These are phyloP conservation scores for Crenichthys baileyi DNA, from an alignment of 2,797 vertebrate genomes.

Conservation along the genomic window DNA sequence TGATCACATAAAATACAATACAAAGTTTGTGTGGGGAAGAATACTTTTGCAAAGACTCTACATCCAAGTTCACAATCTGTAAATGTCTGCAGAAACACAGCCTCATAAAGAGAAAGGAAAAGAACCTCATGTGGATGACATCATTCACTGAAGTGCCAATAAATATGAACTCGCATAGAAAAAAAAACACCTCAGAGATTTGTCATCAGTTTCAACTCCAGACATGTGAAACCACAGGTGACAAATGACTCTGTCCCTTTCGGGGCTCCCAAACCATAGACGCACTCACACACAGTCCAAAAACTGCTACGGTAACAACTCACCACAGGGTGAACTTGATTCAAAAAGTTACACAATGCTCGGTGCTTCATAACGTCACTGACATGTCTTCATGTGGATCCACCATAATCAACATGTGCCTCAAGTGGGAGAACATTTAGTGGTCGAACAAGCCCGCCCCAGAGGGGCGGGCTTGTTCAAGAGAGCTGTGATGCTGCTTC, in stretches of 20 bases:
- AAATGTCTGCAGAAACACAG: constrained; percentile 45
- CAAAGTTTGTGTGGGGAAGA: background rate
- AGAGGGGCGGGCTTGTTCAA: constrained; percentile 30
- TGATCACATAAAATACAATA: background rate
- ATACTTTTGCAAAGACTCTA: background rate
- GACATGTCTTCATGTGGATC: constrained; percentile 69
- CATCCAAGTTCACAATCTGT: constrained; percentile 35
- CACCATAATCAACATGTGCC: constrained; percentile 70
- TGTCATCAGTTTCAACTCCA: constrained; percentile 71
- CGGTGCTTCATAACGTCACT: constrained; percentile 70
- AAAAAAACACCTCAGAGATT: constrained; percentile 50
- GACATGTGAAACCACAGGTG: constrained; percentile 70
- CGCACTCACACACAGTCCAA: constrained; percentile 20
- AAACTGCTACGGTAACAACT: constrained; percentile 59
- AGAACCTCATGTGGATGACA: constrained; percentile 60
- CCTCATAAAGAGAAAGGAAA: constrained; percentile 56
- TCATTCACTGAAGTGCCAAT: constrained; percentile 56
- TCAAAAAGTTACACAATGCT: constrained; percentile 53
- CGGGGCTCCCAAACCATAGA: constrained; percentile 21
- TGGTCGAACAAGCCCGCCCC: too few relatives aligned
- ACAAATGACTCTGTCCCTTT: constrained; percentile 71
- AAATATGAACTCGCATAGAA: constrained; percentile 39
- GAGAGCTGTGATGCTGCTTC: constrained; percentile 46
- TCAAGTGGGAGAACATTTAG: constrained; percentile 64
- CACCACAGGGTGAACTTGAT: constrained; percentile 56